Percentiles rank a stretch among this genome's conserved stretches.
These are phyloP conservation scores for Atlantisia rogersi DNA, from an alignment of 2,113 vertebrate species.

Conservation along the genomic window DNA sequence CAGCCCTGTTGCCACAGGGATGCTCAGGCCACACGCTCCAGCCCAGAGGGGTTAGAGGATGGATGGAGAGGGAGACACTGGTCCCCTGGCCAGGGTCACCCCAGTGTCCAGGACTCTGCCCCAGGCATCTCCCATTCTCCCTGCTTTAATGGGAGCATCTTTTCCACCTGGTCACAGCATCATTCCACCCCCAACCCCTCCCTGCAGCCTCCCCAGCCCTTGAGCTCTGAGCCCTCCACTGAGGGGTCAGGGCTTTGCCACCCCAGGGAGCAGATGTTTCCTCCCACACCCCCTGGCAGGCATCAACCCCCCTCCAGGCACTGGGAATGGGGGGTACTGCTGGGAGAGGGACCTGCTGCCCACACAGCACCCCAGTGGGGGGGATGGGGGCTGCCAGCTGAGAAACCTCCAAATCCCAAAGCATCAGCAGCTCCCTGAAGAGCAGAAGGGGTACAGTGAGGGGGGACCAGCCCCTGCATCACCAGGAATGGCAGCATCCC, in stretches of 20 bases:
- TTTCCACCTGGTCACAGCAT: neutral
- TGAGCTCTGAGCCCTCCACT: neutral
- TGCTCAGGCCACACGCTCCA: neutral
- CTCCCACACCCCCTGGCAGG: neutral
- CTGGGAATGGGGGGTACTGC: neutral
- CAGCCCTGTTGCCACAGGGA: neutral
- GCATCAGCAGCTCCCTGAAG: neutral
- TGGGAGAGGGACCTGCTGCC: neutral
- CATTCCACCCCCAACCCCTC: neutral
- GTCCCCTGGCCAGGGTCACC: no score
- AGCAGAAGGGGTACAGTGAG: neutral
- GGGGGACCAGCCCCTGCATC: neutral
- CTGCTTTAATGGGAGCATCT: neutral
- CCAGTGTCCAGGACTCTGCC: neutral
- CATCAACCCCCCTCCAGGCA: no score
- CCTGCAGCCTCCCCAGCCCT: neutral
- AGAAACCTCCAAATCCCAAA: neutral
- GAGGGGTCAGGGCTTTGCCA: neutral
- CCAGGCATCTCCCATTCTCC: neutral
- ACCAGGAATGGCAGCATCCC: rapidly evolving
- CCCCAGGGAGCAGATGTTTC: rapidly evolving
- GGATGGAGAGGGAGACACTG: neutral
- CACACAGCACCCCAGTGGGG: neutral
- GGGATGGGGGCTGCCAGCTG: neutral
- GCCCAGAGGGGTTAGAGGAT: neutral